These are phyloP conservation scores for Trissoscelio sp. DNA, from an alignment of 2,888 invertebrate species.

Conservation along the genomic window DNA sequence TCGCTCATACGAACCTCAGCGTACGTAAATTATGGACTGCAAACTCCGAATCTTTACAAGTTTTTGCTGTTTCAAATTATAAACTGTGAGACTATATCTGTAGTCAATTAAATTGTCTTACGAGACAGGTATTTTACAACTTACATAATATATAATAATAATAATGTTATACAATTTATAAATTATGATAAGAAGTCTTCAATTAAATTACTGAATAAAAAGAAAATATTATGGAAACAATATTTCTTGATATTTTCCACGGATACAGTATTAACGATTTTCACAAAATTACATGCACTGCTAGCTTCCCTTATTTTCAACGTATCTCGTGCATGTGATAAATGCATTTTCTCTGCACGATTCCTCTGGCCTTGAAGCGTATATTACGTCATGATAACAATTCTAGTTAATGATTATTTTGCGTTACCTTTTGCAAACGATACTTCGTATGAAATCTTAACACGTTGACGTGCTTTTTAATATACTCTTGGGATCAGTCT, in stretches of 20 bases:
- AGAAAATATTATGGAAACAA: no score
- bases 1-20: slow-evolving; percentile 68
- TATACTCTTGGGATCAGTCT: slow-evolving; percentile 9
- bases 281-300: background rate
- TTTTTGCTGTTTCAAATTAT: slow-evolving; percentile 12
- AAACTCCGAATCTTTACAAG: slow-evolving; percentile 31
- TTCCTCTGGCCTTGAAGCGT: slow-evolving; percentile 21
- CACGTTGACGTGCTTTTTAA: slow-evolving; percentile 20
- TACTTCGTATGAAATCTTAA: slow-evolving; percentile 18
- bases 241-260: no score
- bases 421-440: slow-evolving; percentile 20
- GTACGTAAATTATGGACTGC: slow-evolving; percentile 70
- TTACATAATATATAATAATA: no score
- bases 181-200: no score
- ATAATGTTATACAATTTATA: no score
- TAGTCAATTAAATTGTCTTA: background rate
- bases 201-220: no score
- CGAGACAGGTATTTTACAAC: background rate
- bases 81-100: slow-evolving; percentile 2
- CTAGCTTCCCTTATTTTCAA: background rate
- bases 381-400: slow-evolving; percentile 15
- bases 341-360: slow-evolving; percentile 20
- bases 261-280: background rate
- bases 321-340: slow-evolving; percentile 13
- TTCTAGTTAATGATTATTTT: slow-evolving; percentile 24